Base-by-base conservation (phyloP, 2,888 invertebrate genomes). In the Habrosyne pyritoides region DNA sequence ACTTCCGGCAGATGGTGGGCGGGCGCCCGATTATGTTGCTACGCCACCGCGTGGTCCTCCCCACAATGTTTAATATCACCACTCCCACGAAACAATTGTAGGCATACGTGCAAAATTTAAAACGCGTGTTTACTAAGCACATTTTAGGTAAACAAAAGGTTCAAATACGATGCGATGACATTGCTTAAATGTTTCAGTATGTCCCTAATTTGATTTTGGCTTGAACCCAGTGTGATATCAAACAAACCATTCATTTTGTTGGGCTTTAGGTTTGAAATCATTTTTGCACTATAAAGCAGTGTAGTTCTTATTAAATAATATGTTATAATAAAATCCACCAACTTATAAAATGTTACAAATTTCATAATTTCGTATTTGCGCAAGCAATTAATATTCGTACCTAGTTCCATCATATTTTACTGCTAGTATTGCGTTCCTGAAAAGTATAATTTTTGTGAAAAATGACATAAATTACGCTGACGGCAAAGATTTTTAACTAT, bases 1-100 rank as follows among this genome's bases (percentile, higher is more conserved):
- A 89, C 87, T 88, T 91, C 90, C 90, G 91, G 86, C 87, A 89
- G 85, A 87, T 89, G 88, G 87, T 81, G 80, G 77, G 79, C 83
- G 84, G 75, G 71, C 70, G 71, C 78, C 73, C 82, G 89, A 87
- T 87, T 86, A 87, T 87, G 82, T 79, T 75, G 70, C 77, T 71
- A 65, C 65, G 66, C 68, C 59, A 60, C 66, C 64, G 56, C 50
- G 50, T 55, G 55, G 59, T 47, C 56, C 51, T 58, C 55, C 60
- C 64, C 60, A 56, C 61, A 66, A 64, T 54, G 69, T 70, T 68
- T 28, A 50, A 69, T 67, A 77, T 73, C 73, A 74, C 70, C 69
- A 66, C 67, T 61, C 61, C 63, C 4, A 68, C 69, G 67, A 76
- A 77, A 78, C 77, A 79, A 77, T 79, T 77, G 73, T 73, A 73